Base-by-base conservation (phyloP, 2,797 vertebrate species). In the Acomys russatus region DNA sequence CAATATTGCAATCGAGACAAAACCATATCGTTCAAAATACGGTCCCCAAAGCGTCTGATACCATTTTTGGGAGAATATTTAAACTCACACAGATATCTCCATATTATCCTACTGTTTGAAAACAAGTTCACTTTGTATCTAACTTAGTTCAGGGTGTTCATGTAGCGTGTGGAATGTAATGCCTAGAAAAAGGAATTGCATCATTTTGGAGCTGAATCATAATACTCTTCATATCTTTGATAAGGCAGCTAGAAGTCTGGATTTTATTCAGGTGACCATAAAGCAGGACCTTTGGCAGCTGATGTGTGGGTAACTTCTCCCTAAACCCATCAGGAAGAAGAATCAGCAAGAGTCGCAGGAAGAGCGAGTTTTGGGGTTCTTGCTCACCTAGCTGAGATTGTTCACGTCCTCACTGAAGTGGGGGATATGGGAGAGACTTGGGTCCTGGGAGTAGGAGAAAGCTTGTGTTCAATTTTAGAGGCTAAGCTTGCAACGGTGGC, bases 81-180 rank as follows among this genome's bases (percentile, higher is more conserved):
- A 79, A 93, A 84, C 35, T 38, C 66, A 59, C 25, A 88, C 3
- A 84, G 71, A 92, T 56, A 73, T 49, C 78, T 51, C 49, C 38
- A 22, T 59, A 83, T 85, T 77, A 84, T 14, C 78, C 23, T 80
- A 84, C 59, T 64, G 54, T 25, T 84, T 51, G 56, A 74, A 94
- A 87, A 73, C 76, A 11, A 78, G 23, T 64, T 79, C 59, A 68
- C 82, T 92, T 90, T 92, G 49, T 88, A 90, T 78, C 82, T 85
- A 83, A 76, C 44, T 78, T 59, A 83, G 59, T 94, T 94, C 28
- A 71, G 51, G 87, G 23, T 61, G 63, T 25, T 80, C 33, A 63
- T 79, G n/a, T 91, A 86, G 92, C n/a, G 56, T 59, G 78, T 87
- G 23, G 70, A 61, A 63, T 87, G 35, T 74, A 93, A 76, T 77